These are phyloP conservation scores for Pissodes strobi DNA, from an alignment of 1,140 invertebrate genomes.

Conservation along the genomic window DNA sequence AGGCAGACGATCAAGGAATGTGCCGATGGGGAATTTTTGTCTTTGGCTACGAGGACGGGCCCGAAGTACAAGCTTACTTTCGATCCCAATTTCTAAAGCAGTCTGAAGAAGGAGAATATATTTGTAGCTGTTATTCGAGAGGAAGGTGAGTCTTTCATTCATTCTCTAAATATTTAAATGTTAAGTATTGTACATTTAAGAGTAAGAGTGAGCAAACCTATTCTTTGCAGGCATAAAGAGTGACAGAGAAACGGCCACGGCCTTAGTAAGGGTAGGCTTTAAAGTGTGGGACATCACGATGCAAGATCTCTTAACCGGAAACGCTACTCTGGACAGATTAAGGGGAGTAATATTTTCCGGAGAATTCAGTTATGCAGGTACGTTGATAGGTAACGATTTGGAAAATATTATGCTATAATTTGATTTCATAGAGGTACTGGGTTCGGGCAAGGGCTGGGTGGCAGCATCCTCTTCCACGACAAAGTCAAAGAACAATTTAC, in stretches of 20 bases:
- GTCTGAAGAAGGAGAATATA: slow-evolving; percentile 59
- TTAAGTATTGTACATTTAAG: background rate
- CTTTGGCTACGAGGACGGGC: slow-evolving; percentile 57
- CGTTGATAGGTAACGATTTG: too few species aligned
- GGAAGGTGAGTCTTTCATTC: slow-evolving; percentile 77
- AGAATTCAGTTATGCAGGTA: slow-evolving; percentile 95
- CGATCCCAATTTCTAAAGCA: slow-evolving; percentile 62
- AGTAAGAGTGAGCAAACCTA: too few species aligned
- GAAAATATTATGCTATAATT: too few species aligned
- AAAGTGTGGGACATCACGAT: slow-evolving; percentile 91
- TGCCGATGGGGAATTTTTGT: slow-evolving; percentile 76
- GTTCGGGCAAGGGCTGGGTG: slow-evolving; percentile 97
- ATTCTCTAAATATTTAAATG: too few species aligned
- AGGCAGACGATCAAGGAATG: slow-evolving; percentile 81
- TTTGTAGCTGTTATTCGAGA: slow-evolving; percentile 91
- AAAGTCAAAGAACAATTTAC: slow-evolving; percentile 70
- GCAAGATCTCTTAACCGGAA: slow-evolving; percentile 78
- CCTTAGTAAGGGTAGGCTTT: slow-evolving; percentile 89
- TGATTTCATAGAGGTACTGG: slow-evolving; percentile 90
- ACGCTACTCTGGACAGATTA: slow-evolving; percentile 77
- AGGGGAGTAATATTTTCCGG: slow-evolving; percentile 92
- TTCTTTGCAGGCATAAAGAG: slow-evolving; percentile 69
- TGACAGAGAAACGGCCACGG: slow-evolving; percentile 96
- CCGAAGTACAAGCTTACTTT: slow-evolving; percentile 71
- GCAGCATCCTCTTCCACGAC: slow-evolving; percentile 81